These are phyloP conservation scores for Antigone vipio DNA, from an alignment of 2,113 vertebrate species.

Conservation along the genomic window DNA sequence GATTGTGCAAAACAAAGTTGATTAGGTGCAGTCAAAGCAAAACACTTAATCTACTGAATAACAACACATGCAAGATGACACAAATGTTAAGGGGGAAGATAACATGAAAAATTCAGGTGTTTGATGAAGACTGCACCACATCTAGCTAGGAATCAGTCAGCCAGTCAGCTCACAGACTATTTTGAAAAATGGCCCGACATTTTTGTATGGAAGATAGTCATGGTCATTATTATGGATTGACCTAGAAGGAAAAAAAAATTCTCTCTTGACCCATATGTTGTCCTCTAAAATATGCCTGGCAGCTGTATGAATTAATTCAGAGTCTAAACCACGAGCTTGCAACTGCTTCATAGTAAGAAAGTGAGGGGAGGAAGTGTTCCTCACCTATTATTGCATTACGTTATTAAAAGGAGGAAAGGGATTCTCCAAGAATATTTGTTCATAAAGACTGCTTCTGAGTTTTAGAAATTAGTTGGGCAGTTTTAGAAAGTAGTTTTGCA, in stretches of 20 bases:
- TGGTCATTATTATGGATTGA: not conserved
- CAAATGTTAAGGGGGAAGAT: not conserved
- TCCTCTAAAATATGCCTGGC: not conserved
- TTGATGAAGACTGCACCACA: not conserved
- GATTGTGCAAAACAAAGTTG: not conserved
- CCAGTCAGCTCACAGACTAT: not conserved
- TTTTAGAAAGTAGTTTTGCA: not conserved
- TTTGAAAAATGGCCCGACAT: not conserved
- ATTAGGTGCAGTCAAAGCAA: not conserved
- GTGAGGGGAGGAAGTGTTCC: not conserved
- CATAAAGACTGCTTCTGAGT: not conserved
- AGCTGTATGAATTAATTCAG: not conserved
- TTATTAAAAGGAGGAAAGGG: not conserved
- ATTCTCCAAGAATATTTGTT: not conserved
- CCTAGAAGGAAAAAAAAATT: not conserved
- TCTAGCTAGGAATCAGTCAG: not conserved
- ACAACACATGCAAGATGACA: not conserved
- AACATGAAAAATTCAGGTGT: not conserved
- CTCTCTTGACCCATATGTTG: not conserved
- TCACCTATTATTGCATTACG: not conserved
- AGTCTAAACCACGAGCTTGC: not conserved
- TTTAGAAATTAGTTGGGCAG: not conserved
- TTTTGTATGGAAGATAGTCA: not conserved
- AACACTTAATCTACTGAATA: not conserved
- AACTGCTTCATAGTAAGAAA: not conserved